Conservation (phyloP, 2,113 vertebrate genomes). For the Holacanthus passer region DNA sequence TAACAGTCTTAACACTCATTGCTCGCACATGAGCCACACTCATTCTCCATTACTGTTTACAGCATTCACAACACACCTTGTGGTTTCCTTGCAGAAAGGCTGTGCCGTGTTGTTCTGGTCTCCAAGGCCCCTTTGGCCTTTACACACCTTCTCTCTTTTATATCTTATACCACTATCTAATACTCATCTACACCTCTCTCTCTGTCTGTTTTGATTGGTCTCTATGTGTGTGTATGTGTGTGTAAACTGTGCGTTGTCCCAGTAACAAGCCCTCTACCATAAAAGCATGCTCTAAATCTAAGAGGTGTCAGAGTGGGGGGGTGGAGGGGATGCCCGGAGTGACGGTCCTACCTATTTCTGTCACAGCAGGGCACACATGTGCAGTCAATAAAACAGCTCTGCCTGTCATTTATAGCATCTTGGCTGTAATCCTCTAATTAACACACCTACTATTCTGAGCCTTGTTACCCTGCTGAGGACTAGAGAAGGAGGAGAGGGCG, state of each 20-base stretch:
- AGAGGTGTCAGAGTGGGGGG: constrained; percentile 49
- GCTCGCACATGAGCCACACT: not conserved
- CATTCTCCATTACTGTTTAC: not conserved
- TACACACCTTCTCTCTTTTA: constrained; percentile 38
- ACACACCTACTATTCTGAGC: constrained; percentile 79
- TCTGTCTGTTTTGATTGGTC: constrained; percentile 51
- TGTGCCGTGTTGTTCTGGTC: constrained; percentile 8
- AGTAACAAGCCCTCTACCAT: constrained; percentile 69
- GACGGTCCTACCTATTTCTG: constrained; percentile 75
- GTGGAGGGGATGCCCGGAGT: constrained; percentile 25
- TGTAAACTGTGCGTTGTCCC: constrained; percentile 62
- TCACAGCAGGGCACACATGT: constrained; percentile 67
- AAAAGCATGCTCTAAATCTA: constrained; percentile 69
- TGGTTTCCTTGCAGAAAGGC: not conserved
- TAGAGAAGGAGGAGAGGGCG: constrained; percentile 24
- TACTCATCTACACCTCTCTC: constrained; percentile 36
- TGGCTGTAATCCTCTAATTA: constrained; percentile 80
- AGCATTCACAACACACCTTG: not conserved
- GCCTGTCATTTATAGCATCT: constrained; percentile 71
- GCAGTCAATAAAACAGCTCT: constrained; percentile 71
- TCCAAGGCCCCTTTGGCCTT: constrained; percentile 39
- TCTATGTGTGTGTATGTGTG: constrained; percentile 42
- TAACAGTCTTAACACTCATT: no score
- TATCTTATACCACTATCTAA: constrained; percentile 23
- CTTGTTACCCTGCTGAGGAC: constrained; percentile 70